phyloP scores from a whole-genome alignment of 53 echinoderm and acorn worm species.

The Astropecten irregularis region DNA sequence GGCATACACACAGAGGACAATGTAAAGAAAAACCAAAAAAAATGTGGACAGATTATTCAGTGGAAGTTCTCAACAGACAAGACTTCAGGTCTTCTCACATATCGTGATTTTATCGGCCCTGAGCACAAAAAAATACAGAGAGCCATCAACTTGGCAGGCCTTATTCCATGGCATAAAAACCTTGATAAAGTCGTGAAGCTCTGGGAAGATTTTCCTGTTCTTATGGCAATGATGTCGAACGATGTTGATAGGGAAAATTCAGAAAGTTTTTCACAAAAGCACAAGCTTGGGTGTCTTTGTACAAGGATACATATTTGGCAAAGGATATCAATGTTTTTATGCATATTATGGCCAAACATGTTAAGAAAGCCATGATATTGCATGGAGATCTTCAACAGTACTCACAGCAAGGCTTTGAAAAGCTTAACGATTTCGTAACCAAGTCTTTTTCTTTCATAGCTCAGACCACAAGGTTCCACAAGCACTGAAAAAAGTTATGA shows the following conservation, averaged over 20 bases:
- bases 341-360: too few relatives aligned
- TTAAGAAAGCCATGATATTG: too few relatives aligned
- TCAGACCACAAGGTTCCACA: too few relatives aligned
- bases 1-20: neutral
- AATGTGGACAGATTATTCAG: too few relatives aligned
- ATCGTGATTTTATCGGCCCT: constrained; percentile 22
- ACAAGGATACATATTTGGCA: neutral
- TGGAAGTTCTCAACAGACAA: constrained; percentile 28
- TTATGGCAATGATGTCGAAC: constrained; percentile 18
- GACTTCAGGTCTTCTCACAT: constrained; percentile 13
- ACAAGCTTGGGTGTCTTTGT: neutral
- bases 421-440: too few relatives aligned
- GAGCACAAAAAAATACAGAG: constrained; percentile 23
- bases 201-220: constrained; percentile 39
- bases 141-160: neutral
- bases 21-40: neutral
- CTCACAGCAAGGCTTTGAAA: too few relatives aligned
- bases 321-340: neutral
- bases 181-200: neutral
- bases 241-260: too few relatives aligned
- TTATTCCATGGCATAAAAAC: constrained; percentile 41
- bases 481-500: too few relatives aligned
- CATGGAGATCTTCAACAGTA: too few relatives aligned
- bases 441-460: too few relatives aligned
- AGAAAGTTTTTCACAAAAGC: neutral